Base-by-base conservation (phyloP, 2,888 invertebrate species). In the Mallateleia sp. region DNA sequence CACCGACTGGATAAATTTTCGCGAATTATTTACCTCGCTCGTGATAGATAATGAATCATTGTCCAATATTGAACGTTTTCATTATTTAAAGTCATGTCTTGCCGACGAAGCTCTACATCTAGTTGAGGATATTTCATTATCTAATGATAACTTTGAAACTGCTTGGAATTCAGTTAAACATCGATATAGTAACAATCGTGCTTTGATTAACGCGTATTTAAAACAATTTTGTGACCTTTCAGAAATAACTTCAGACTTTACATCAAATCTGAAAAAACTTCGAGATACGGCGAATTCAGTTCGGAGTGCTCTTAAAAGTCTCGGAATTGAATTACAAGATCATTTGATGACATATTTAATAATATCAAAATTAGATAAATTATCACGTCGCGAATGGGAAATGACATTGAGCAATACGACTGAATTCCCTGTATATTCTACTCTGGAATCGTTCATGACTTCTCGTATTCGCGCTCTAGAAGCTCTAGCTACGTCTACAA, bases 1-100 rank as follows among this genome's bases (percentile, higher is more conserved):
- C 52, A 62, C 62, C 0, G 62, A 75, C 2, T 75, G 74, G 74
- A 52, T 71, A n/a, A 56, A 56, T n/a, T 71, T 71, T 15, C 71
- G 71, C 14, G 56, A 54, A 25, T 24, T 71, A 8, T 71, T 71
- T 24, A 24, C 71, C 2, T 42, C 71, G 14, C 56, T 71, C 5
- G 25, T 71, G 3, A 56, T 56, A 11, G 22, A 56, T 11, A 56
- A 56, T 24, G 28, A 56, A 2, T 25, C 54, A 6, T 38, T 71
- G 9, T n/a, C 38, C 1, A 20, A 56, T 42, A n/a, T 56, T 25
- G 71, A 56, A 42, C 32, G 52, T n/a, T 25, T 56, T 15, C 54
- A 38, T 56, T 71, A 71, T 24, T 42, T 71, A 0, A 42, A 62
- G 24, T 20, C 24, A 15, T 62, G 62, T 62, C 42, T 62, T 18